Evolutionary conservation across 2,797 vertebrate species (phyloP), one percentile per base, ranked within the genome.

Genomic region (Danio jaintianensis): DNA sequence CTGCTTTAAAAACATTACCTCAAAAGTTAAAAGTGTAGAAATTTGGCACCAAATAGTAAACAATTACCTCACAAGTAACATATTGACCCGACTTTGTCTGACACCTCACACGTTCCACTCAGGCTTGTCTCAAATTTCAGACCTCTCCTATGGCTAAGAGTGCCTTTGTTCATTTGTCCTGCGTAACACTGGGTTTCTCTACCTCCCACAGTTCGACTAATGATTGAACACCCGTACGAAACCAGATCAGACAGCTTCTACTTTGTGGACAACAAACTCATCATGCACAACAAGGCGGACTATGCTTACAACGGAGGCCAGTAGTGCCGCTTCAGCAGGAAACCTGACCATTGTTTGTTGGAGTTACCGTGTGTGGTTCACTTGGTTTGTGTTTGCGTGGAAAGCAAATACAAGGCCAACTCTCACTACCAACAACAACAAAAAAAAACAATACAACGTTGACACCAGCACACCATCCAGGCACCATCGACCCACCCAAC

Each of bases 281-380:
- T 99, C 88, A 99, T 99, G 98, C 98, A 99, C 94, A 99, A 99
- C 94, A 99, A 99, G 89, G 98, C 98, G 7, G 98, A 99, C 85
- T 99, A 99, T 73, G 98, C 97, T 83, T 99, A 99, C 91, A 97
- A 99, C 0, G 98, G 98, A 64, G 98, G 98, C 85, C 95, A 97
- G 91, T 98, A 93, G 91, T 59, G 43, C 71, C 50, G 36, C 43
- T 55, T 47, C 42, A 50, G 12, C 58, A 15, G 5, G 7, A 20
- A 56, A 62, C 61, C 38, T 45, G 43, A 48, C 29, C 10, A 48
- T 47, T 45, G 67, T 22, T 53, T 70, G 61, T 56, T 20, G 70
- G 67, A 55, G 20, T 71, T 68, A 66, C 61, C 5, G 5, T 78
- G 75, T 40, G 48, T 3, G 52, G 20, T 62, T 64, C 29, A 62